Base-by-base conservation (phyloP, 1,140 invertebrate species). In the Littorina saxatilis region DNA sequence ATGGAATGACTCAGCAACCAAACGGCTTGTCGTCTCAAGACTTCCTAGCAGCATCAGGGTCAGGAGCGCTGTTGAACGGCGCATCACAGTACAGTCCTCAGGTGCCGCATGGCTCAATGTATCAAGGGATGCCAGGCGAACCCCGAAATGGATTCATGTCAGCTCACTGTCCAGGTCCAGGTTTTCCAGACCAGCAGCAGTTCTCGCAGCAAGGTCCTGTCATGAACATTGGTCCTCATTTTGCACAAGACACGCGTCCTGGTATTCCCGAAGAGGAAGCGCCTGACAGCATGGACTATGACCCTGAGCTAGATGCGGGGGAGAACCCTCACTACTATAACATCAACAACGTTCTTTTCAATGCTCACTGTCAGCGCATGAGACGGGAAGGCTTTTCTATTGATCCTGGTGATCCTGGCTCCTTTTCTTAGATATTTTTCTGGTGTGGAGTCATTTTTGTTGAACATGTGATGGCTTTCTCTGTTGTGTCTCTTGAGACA, bases 281-380 rank as follows among this genome's bases (percentile, higher is more conserved):
- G n/a, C n/a, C 11, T 3, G 32, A 15, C 11, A 32, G 61, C 35
- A 72, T 82, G 58, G 74, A 52, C n/a, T 84, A 85, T 43, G 74
- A 83, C 52, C 84, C 84, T 40, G 84, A 85, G 61, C 79, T 85
- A 13, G 76, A 39, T 7, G 80, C 82, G 61, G 43, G 17, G 29
- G 82, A 85, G 17, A 85, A 85, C 68, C 84, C 84, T 9, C 29
- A 82, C 23, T 85, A 85, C 52, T 85, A 68, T 50, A 66, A 52
- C 55, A 83, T 83, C 55, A 85, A 85, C 50, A 52, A 72, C 35
- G 58, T 81, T 17, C 75, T 84, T 27, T 86, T 84, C 77, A 55
- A 83, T 13, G 82, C 80, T 52, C 82, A 83, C 66, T 81, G 76
- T 32, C 52, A 82, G 17, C 79, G 79, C 74, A 43, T 77, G 70